Evolutionary conservation across 1,140 invertebrate species (phyloP).

Genomic region (Lepidotrigona ventralis): DNA sequence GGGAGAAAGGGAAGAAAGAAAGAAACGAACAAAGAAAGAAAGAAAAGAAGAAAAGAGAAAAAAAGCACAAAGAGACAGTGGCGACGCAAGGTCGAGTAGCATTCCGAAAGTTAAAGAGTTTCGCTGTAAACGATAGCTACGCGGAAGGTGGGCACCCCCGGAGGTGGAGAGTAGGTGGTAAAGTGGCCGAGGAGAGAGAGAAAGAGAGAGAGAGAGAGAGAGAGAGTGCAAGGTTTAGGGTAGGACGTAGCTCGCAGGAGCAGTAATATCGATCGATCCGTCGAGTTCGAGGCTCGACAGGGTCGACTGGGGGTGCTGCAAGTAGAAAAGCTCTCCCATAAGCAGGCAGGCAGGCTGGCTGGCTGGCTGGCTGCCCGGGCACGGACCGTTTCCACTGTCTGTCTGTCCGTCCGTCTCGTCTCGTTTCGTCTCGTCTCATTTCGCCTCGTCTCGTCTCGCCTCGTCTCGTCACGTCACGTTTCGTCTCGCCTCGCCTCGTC

Average conservation of each 20-base stretch:
- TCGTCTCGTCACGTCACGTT: neutral
- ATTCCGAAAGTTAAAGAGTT: constrained; percentile 16
- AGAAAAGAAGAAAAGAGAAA: neutral
- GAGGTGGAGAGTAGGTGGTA: constrained; percentile 8
- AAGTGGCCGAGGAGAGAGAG: constrained; percentile 55
- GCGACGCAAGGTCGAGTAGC: constrained; percentile 16
- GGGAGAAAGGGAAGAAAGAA: neutral
- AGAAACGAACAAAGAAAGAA: too few relatives aligned
- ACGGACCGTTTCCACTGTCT: constrained; percentile 56
- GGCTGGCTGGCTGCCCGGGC: constrained; percentile 61
- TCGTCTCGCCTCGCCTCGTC: neutral
- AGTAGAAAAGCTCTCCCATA: constrained; percentile 60
- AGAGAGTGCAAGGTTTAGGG: constrained; percentile 69
- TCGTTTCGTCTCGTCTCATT: neutral
- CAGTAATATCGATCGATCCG: constrained; percentile 78
- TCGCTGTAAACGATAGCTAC: neutral
- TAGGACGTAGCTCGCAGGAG: constrained; percentile 73
- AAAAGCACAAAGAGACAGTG: neutral
- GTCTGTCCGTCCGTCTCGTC: constrained; percentile 39
- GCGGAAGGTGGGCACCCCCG: neutral
- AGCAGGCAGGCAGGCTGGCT: constrained; percentile 60
- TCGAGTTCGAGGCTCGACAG: constrained; percentile 66
- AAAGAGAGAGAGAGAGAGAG: too few relatives aligned
- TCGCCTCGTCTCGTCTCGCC: neutral
- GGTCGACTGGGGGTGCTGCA: constrained; percentile 57